Evolutionary conservation across 1,140 invertebrate genomes (phyloP).

Genomic region (Brachionus angularis): DNA sequence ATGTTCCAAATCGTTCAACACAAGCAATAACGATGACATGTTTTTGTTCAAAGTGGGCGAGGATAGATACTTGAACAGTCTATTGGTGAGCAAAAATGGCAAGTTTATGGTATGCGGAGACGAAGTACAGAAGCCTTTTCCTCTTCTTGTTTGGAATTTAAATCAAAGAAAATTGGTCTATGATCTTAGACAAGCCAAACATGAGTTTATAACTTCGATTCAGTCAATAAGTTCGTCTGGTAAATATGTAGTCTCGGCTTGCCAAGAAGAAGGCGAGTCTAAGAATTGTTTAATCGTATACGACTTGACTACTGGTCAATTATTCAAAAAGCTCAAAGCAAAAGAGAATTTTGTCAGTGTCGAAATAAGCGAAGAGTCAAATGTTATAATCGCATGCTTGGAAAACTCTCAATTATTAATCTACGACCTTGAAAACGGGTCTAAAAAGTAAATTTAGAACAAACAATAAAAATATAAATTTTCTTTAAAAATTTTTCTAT

Average conservation of each 20-base stretch:
- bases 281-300: slow-evolving; percentile 85
- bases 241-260: slow-evolving; percentile 64
- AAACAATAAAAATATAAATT: not conserved
- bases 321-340: slow-evolving; percentile 85
- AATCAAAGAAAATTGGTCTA: slow-evolving; percentile 75
- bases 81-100: slow-evolving; percentile 79
- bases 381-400: slow-evolving; percentile 74
- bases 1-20: slow-evolving; percentile 62
- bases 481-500: not conserved
- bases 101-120: slow-evolving; percentile 80
- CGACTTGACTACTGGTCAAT: slow-evolving; percentile 81
- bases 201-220: slow-evolving; percentile 77
- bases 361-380: slow-evolving; percentile 72
- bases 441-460: slow-evolving; percentile 49
- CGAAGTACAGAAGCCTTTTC: slow-evolving; percentile 83
- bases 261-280: slow-evolving; percentile 66
- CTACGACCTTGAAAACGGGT: slow-evolving; percentile 79
- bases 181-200: slow-evolving; percentile 77
- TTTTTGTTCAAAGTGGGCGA: slow-evolving; percentile 66
- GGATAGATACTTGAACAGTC: slow-evolving; percentile 78
- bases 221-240: slow-evolving; percentile 81
- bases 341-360: slow-evolving; percentile 71
- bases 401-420: slow-evolving; percentile 75
- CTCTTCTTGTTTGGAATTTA: slow-evolving; percentile 79
- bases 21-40: slow-evolving; percentile 61